Base-by-base conservation (phyloP, 2,113 vertebrate species). In the Oryzias curvinotus region DNA sequence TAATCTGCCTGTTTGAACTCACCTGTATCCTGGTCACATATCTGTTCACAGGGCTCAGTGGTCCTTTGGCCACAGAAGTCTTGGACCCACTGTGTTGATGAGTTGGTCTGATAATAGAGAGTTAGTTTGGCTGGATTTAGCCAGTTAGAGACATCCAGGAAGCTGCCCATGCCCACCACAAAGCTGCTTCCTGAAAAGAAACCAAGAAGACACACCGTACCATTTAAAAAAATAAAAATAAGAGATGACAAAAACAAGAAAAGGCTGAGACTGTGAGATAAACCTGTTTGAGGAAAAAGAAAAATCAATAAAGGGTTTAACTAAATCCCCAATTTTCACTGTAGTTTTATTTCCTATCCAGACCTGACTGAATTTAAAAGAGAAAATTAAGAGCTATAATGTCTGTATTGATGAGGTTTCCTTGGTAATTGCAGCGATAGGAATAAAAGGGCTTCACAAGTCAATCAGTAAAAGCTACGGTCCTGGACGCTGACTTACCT, bases 121-220 rank as follows among this genome's bases (percentile, higher is more conserved):
- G 94, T 96, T 41, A 99, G 90, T 81, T 96, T 97, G 69, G 97
- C 96, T 1, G 97, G 97, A 80, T 99, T 99, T 19, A 99, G 82
- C 97, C 97, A 99, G 82, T 98, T 96, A 0, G 96, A 98, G 56
- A 97, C 93, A 68, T 99, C 97, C 91, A 99, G 80, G 89, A 94
- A 97, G 86, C 96, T 98, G 48, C 96, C 97, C 87, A 95, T 95
- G 0, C 95, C 96, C 78, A 99, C 95, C 61, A 99, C 97, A 13
- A 99, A 98, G 87, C 96, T 98, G 89, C 97, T 99, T 48, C 97
- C 97, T 99, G 78, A 62, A 26, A 61, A 65, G 64, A 5, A 81
- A 43, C 47, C 36, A 69, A 30, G 63, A 57, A 13, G 16, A 57
- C 7, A 56, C 21, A 12, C 60, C 57, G 36, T 78, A 71, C 85